Conservation (phyloP, 1,140 invertebrate species). For the Samia ricini region DNA sequence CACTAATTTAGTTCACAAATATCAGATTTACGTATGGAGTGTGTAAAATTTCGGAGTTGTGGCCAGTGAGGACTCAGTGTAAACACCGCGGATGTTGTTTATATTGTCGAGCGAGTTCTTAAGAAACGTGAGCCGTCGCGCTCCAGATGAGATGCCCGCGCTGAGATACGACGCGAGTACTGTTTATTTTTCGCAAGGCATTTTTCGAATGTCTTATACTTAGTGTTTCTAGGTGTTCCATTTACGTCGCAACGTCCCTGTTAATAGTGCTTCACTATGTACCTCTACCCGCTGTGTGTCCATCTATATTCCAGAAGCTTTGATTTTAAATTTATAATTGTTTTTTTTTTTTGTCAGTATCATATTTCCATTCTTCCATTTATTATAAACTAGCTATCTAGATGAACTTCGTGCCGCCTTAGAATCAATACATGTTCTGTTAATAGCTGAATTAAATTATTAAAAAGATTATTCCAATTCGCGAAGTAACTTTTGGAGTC, state of each 20-base stretch:
- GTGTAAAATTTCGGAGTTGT: slow-evolving; percentile 13
- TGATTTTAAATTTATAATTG: not conserved
- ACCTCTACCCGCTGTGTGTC: not conserved
- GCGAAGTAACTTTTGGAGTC: no score
- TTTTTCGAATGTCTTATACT: slow-evolving; percentile 44
- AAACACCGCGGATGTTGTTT: slow-evolving; percentile 51
- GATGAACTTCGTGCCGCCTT: no score
- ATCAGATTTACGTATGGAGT: not conserved
- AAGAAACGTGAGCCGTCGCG: slow-evolving; percentile 53
- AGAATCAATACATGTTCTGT: no score
- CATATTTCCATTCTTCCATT: no score
- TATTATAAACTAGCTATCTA: no score
- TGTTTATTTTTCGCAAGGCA: slow-evolving; percentile 57
- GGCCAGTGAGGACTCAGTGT: not conserved
- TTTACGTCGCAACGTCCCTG: not conserved
- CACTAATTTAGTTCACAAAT: slow-evolving; percentile 6
- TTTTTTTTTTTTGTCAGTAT: not conserved
- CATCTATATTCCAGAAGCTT: not conserved
- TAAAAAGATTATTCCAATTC: no score
- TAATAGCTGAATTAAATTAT: no score
- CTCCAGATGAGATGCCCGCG: slow-evolving; percentile 60
- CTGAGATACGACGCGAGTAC: slow-evolving; percentile 63
- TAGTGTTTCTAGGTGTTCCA: slow-evolving; percentile 13
- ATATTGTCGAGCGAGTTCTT: slow-evolving; percentile 50
- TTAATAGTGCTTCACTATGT: not conserved